These are phyloP conservation scores for Poeciliopsis gracilis DNA, from an alignment of 2,797 vertebrate species.

Conservation along the genomic window DNA sequence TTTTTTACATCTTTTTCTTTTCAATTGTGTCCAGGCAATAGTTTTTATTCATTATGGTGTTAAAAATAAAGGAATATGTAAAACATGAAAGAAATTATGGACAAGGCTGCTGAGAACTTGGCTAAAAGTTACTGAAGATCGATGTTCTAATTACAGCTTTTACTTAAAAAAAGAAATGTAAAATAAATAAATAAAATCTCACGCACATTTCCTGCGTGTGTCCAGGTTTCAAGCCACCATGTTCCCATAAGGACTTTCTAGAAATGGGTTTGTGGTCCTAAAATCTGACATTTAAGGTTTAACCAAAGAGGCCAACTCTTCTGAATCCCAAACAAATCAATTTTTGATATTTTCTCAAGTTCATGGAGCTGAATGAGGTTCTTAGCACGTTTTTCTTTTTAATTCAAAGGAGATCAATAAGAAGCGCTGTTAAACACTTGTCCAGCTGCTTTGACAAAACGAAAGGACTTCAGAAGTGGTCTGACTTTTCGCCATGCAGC, in stretches of 20 bases:
- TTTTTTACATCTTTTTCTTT: background rate
- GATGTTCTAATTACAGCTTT: background rate
- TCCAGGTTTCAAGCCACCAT: background rate
- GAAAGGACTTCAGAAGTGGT: slow-evolving; percentile 11
- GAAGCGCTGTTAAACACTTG: slow-evolving; percentile 33
- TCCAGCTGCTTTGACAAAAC: slow-evolving; percentile 20
- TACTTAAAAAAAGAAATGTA: background rate
- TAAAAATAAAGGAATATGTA: background rate
- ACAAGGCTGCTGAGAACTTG: background rate
- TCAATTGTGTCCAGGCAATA: background rate
- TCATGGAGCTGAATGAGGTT: slow-evolving; percentile 33
- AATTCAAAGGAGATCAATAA: slow-evolving; percentile 47
- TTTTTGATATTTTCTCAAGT: slow-evolving; percentile 56
- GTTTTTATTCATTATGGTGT: background rate
- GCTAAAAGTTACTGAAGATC: background rate
- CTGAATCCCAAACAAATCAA: slow-evolving; percentile 52
- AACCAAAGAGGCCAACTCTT: background rate
- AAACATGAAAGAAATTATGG: background rate
- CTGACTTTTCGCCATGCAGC: slow-evolving; percentile 30
- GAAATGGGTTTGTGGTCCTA: background rate
- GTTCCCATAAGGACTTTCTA: background rate
- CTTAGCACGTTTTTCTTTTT: slow-evolving; percentile 32
- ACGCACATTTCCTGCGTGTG: too few species aligned
- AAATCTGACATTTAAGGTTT: background rate
- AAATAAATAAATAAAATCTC: too few species aligned